phyloP scores from a whole-genome alignment of 30 jellyfish, hydroid and myxozoan species.

The Nemopilema nomurai region DNA sequence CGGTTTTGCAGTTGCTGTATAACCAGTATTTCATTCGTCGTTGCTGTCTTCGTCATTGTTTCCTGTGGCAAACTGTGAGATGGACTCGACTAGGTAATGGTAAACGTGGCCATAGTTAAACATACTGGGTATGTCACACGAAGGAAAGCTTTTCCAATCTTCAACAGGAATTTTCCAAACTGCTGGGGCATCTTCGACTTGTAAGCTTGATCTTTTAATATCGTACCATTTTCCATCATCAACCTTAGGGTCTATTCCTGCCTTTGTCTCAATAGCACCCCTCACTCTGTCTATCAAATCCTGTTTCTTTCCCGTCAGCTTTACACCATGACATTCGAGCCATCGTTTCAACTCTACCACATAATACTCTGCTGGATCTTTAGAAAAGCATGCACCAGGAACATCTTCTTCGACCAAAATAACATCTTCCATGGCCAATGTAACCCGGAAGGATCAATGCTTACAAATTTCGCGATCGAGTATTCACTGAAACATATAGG shows the following conservation, averaged over 20 bases:
- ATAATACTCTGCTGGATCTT: slow-evolving; percentile 31
- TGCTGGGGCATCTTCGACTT: slow-evolving; percentile 19
- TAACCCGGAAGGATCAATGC: background rate
- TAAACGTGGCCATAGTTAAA: slow-evolving; percentile 61
- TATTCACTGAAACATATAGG: background rate
- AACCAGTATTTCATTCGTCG: slow-evolving; percentile 17
- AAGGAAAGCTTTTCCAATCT: slow-evolving; percentile 58
- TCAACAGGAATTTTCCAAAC: slow-evolving; percentile 16
- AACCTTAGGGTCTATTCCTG: slow-evolving; percentile 42
- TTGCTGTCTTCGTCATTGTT: slow-evolving; percentile 26
- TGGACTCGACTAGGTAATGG: slow-evolving; percentile 49
- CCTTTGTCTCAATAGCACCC: slow-evolving; percentile 5
- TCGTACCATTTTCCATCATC: slow-evolving; percentile 70
- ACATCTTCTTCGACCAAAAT: slow-evolving; percentile 35
- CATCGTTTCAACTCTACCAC: slow-evolving; percentile 3
- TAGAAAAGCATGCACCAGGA: slow-evolving; percentile 43
- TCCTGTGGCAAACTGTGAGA: slow-evolving; percentile 4
- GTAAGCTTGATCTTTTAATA: slow-evolving; percentile 16
- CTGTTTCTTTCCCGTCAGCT: slow-evolving; percentile 8
- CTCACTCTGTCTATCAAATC: slow-evolving; percentile 8
- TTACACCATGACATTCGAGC: slow-evolving; percentile 16
- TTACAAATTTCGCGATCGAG: background rate
- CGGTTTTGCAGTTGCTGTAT: slow-evolving; percentile 60
- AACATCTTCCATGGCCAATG: slow-evolving; percentile 7
- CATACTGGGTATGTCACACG: slow-evolving; percentile 29